These are phyloP conservation scores for Ophraella communa DNA, from an alignment of 2,888 invertebrate species.

Conservation along the genomic window DNA sequence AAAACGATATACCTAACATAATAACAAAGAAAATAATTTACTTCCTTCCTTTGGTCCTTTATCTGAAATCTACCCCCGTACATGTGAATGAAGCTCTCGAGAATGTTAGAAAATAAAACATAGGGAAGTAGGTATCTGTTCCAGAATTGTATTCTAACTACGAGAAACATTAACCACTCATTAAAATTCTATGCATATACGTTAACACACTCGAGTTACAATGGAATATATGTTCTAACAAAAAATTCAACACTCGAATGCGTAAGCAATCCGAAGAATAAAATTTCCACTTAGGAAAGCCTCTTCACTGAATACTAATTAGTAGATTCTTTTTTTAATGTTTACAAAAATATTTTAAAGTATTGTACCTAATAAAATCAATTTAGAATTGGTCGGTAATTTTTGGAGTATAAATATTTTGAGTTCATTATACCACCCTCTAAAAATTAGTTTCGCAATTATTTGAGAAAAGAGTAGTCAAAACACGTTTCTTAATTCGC, in stretches of 20 bases:
- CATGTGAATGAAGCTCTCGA: no score
- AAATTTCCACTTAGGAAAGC: constrained; percentile 14
- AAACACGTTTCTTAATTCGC: no score
- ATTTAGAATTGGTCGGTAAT: no score
- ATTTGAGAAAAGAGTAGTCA: no score
- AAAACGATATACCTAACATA: no score
- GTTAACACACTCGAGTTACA: constrained; percentile 16
- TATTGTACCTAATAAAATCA: background rate
- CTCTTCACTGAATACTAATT: constrained; percentile 2
- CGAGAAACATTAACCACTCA: background rate
- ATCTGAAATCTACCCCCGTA: no score
- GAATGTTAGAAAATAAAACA: no score
- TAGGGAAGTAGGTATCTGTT: background rate
- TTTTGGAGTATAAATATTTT: no score
- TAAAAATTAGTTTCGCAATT: no score
- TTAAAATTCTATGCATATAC: constrained; percentile 14
- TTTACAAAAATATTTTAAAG: background rate
- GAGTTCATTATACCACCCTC: no score
- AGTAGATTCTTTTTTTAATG: background rate
- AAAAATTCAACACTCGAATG: constrained; percentile 40
- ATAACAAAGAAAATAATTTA: no score
- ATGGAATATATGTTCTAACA: constrained; percentile 27
- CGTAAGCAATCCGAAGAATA: constrained; percentile 32
- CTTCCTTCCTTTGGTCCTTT: no score
- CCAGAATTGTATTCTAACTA: background rate